phyloP scores from a whole-genome alignment of 2,888 invertebrate species.

The Yponomeuta sedellus region DNA sequence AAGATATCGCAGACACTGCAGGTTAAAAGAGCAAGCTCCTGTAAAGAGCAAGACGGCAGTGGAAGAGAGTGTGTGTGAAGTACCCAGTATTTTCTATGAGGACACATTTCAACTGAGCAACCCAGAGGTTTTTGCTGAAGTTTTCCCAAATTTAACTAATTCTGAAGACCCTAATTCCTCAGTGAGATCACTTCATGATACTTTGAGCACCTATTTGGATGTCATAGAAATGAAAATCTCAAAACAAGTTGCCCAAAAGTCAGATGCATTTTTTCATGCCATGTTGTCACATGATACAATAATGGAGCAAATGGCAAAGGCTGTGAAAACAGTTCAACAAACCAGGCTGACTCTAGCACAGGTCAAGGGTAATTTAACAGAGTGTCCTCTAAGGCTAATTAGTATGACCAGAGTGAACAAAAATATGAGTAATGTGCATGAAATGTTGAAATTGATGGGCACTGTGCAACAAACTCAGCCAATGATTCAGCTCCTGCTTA shows the following conservation, averaged over 20 bases:
- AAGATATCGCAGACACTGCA: conserved; percentile 79
- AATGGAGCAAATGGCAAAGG: conserved; percentile 94
- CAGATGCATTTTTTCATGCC: conserved; percentile 97
- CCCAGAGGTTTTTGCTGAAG: conserved; percentile 87
- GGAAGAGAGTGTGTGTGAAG: conserved; percentile 76
- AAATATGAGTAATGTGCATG: conserved; percentile 80
- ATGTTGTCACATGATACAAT: conserved; percentile 99
- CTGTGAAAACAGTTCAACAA: conserved; percentile 84
- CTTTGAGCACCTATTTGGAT: conserved; percentile 95
- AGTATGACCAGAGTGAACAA: conserved; percentile 80
- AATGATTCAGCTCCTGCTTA: conserved; percentile 94
- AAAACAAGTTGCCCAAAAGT: conserved; percentile 94
- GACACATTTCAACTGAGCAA: conserved; percentile 87
- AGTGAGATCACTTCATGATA: conserved; percentile 87
- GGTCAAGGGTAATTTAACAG: conserved; percentile 87
- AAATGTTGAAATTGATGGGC: conserved; percentile 91
- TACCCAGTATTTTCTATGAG: conserved; percentile 91
- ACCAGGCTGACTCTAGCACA: conserved; percentile 85
- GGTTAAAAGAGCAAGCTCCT: conserved; percentile 65
- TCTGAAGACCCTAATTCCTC: conserved; percentile 77
- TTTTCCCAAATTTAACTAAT: conserved; percentile 83
- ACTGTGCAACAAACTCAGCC: conserved; percentile 99
- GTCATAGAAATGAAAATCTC: conserved; percentile 96
- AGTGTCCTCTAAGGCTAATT: conserved; percentile 86
- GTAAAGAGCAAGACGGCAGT: conserved; percentile 63